Evolutionary conservation across 2,888 invertebrate genomes (phyloP).

Genomic region (Patella ulyssiponensis): DNA sequence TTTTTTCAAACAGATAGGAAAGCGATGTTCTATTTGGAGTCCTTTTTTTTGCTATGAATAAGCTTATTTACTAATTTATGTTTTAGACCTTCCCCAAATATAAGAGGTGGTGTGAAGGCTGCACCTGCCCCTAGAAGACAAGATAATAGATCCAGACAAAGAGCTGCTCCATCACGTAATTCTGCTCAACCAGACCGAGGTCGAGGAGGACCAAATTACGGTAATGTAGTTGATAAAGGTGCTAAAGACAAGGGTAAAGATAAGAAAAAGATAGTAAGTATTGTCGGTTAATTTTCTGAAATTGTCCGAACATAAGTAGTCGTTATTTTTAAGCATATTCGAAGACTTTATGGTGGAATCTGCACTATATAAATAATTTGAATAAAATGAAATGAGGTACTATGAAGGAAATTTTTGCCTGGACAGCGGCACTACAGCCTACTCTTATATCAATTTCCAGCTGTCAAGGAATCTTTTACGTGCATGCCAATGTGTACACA

Average conservation of each 20-base stretch:
- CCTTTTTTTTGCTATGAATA: neutral
- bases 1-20: too few species aligned
- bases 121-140: slow-evolving; percentile 41
- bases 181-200: neutral
- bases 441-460: too few species aligned
- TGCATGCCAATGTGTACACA: too few species aligned
- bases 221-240: slow-evolving; percentile 35
- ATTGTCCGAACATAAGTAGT: too few species aligned
- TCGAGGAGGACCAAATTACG: slow-evolving; percentile 36
- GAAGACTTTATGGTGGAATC: too few species aligned
- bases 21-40: too few species aligned
- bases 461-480: too few species aligned
- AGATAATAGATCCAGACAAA: slow-evolving; percentile 39
- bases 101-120: slow-evolving; percentile 51
- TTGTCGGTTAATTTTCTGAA: neutral
- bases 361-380: too few species aligned
- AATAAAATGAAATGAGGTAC: too few species aligned
- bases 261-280: slow-evolving; percentile 39
- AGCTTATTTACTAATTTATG: neutral
- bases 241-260: slow-evolving; percentile 37
- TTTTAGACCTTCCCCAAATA: slow-evolving; percentile 64
- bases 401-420: too few species aligned
- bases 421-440: too few species aligned
- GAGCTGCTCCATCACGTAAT: slow-evolving; percentile 40
- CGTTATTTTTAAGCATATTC: too few species aligned